Evolutionary conservation across 2,888 invertebrate species (phyloP), one percentile per base, ranked within the genome.

Genomic region (Crocallis elinguaria): DNA sequence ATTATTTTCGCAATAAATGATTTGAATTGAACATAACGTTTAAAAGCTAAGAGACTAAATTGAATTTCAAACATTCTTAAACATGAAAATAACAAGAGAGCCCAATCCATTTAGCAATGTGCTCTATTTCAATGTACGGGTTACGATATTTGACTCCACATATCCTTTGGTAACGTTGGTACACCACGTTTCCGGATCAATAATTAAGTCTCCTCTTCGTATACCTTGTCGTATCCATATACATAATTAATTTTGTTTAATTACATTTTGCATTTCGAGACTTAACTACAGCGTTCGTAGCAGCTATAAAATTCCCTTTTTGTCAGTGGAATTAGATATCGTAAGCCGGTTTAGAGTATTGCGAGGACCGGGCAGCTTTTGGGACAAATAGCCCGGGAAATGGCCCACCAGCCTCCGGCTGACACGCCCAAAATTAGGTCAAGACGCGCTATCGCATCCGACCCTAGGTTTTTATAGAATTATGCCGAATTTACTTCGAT

Each of bases 381-480:
- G 82, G 77, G 76, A 66, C 67, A 75, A 82, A 84, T 80, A 73
- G 78, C 72, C 72, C 76, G 77, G 75, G 72, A 75, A 81, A 82
- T 72, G 68, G 71, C 57, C 64, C 72, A 57, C 55, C 69, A 69
- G 69, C 73, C 71, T 67, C 64, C 64, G 69, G 65, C 69, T 68
- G 70, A 73, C 72, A 68, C 71, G 69, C 57, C 65, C 64, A 68
- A 73, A 84, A 83, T 83, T 82, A 77, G 84, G 83, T 84, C 83
- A 83, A 83, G 79, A 77, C 69, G 75, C 64, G 68, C 56, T 63
- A 58, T 63, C 72, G 65, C 66, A 74, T 68, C 75, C 53, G 46
- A 42, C 53, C 48, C 37, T 67, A 69, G 60, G 71, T 73, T 75
- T 72, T 77, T 69, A 69, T 60, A 64, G 62, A 73, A 75, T 77